Base-by-base conservation (phyloP, 2,113 vertebrate species). In the Cyprinodon brontotheroides region DNA sequence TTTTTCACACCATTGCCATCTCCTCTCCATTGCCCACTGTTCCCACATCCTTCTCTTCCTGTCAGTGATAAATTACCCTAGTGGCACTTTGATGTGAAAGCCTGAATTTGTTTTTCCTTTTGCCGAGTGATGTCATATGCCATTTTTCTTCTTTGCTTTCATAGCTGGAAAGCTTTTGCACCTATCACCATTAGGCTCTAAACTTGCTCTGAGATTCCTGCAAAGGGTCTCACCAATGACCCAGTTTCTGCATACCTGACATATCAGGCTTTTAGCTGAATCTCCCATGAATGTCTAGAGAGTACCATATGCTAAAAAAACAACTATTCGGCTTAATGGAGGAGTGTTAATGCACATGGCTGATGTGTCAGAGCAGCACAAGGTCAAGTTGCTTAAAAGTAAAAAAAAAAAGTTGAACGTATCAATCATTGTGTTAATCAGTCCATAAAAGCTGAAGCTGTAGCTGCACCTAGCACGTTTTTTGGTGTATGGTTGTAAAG, bases 141-240 rank as follows among this genome's bases (percentile, higher is more conserved):
- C 61, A 81, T 89, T 87, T 86, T 79, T 84, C 71, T 83, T 61
- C 22, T 75, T 77, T 61, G 82, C 80, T 86, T 90, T 88, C 65
- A 89, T 80, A 82, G 78, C 83, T 82, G 80, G 69, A 85, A 81
- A 84, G 78, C 77, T 79, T 87, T 82, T 77, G 68, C 80, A 77
- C 67, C 79, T 80, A 68, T 68, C 78, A 81, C 72, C 65, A 47
- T 73, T 68, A 69, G 67, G 63, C 68, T 74, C 62, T 15, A 57
- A 57, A 3, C 40, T 64, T 67, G 64, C 70, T 78, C 83, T 87
- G 43, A 82, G 80, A 85, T 68, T 15, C 60, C 68, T 83, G 53
- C 43, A 71, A 36, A 45, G 41, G 63, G 41, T 79, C 77, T 86
- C 37, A 43, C 41, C 63, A 57, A 60, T 75, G 73, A 70, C 75